These are phyloP conservation scores for Istiophorus platypterus DNA, from an alignment of 2,113 vertebrate genomes.

Conservation along the genomic window DNA sequence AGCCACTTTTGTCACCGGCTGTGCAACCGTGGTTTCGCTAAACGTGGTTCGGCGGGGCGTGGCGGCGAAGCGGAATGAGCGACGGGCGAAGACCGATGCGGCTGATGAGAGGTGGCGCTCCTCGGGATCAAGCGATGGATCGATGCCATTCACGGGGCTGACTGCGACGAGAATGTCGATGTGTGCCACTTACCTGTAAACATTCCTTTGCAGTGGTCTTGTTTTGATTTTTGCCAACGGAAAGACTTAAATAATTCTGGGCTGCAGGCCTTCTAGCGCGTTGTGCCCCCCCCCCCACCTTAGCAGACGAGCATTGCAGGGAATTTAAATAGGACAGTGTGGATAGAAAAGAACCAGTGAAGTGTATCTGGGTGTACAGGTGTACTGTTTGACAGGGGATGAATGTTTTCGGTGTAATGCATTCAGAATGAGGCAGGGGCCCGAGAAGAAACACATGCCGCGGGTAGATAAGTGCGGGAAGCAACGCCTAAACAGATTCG, in stretches of 20 bases:
- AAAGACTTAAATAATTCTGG: slow-evolving; percentile 16
- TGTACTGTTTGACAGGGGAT: slow-evolving; percentile 53
- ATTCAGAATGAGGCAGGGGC: slow-evolving; percentile 49
- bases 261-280: background rate
- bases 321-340: slow-evolving; percentile 43
- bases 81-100: background rate
- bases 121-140: background rate
- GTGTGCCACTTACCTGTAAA: background rate
- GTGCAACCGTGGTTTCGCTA: no score
- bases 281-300: slow-evolving; percentile 1
- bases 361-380: slow-evolving; percentile 59
- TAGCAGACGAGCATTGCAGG: slow-evolving; percentile 14
- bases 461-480: slow-evolving; percentile 45
- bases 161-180: background rate
- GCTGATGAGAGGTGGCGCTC: background rate
- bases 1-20: no score
- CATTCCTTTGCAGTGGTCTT: background rate
- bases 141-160: background rate
- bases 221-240: slow-evolving; percentile 13
- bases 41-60: no score
- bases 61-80: no score
- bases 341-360: slow-evolving; percentile 37
- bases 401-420: slow-evolving; percentile 47
- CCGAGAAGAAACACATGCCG: slow-evolving; percentile 36
- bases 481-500: slow-evolving; percentile 41